Conservation (phyloP, 2,888 invertebrate species). For the Lutraria lutraria region DNA sequence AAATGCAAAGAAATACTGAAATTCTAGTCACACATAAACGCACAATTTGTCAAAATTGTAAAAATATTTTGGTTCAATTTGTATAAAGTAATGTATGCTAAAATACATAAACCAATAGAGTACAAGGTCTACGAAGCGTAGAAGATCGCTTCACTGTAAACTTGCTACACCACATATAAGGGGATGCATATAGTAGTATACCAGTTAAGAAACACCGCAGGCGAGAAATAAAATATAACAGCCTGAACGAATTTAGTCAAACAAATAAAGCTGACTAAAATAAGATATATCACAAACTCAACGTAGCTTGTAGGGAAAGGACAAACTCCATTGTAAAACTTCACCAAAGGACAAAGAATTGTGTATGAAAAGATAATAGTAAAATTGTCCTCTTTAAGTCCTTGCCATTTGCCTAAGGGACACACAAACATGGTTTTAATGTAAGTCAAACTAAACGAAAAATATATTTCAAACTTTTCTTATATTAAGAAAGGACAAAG, state of each 20-base stretch:
- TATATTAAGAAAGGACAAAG: too few relatives aligned
- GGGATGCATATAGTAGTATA: conserved; percentile 23
- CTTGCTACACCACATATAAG: not conserved
- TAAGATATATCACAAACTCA: conserved; percentile 10
- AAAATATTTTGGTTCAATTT: not conserved
- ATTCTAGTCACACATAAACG: conserved; percentile 18
- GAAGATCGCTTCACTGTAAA: conserved; percentile 41
- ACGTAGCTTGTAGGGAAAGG: not conserved
- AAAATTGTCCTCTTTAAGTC: too few relatives aligned
- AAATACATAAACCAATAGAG: conserved; percentile 35
- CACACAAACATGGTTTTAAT: too few relatives aligned
- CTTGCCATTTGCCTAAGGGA: too few relatives aligned
- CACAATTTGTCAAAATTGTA: conserved; percentile 14
- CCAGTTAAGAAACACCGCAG: conserved; percentile 8
- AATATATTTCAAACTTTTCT: too few relatives aligned
- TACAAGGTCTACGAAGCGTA: conserved; percentile 31
- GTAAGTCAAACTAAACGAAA: too few relatives aligned
- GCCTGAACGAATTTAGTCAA: conserved; percentile 9
- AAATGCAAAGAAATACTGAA: not conserved
- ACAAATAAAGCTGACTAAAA: conserved; percentile 7
- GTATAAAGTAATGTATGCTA: conserved; percentile 25
- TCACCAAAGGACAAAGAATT: not conserved
- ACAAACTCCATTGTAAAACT: not conserved
- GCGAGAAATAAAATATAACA: conserved; percentile 23
- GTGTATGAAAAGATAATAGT: not conserved